A percentile compares a stretch with the other conserved stretches of the same genome.
Evolutionary conservation across 2,888 invertebrate genomes (phyloP).

Genomic region (Meiosimyza decipiens): DNA sequence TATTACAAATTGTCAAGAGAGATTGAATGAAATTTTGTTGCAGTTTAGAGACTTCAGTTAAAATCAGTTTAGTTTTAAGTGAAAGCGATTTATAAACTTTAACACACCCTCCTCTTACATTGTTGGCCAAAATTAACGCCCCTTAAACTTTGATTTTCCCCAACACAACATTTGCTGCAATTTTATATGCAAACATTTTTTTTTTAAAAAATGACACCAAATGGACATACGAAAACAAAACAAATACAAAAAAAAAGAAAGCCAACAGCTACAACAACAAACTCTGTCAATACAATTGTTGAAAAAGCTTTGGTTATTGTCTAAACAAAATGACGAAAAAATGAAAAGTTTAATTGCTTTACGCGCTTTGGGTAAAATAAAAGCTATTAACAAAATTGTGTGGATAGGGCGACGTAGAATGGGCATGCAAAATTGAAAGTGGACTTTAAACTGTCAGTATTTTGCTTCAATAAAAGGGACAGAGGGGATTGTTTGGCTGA

Average conservation of each 20-base stretch:
- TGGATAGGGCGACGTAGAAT: too few species aligned
- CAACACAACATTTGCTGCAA: too few species aligned
- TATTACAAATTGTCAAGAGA: slow-evolving; percentile 26
- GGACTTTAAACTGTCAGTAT: not conserved
- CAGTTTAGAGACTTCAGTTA: slow-evolving; percentile 23
- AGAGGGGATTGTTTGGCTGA: too few species aligned
- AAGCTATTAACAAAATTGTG: slow-evolving; percentile 20
- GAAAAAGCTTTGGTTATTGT: too few species aligned
- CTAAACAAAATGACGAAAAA: not conserved
- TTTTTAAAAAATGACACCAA: too few species aligned
- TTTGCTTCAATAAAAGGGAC: not conserved
- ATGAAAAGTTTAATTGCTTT: slow-evolving; percentile 29
- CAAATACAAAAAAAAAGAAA: not conserved
- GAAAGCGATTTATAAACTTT: slow-evolving; percentile 33
- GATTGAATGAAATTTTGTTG: slow-evolving; percentile 30
- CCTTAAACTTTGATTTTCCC: too few species aligned
- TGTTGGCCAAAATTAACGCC: not conserved
- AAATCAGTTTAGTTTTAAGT: slow-evolving; percentile 30
- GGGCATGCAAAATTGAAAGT: slow-evolving; percentile 6
- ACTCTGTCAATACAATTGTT: too few species aligned
- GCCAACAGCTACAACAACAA: too few species aligned
- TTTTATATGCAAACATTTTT: too few species aligned
- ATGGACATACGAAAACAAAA: too few species aligned
- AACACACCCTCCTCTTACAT: not conserved
- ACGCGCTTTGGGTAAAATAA: slow-evolving; percentile 14